Conservation (phyloP, 2,113 vertebrate genomes). For the Speoplatyrhinus poulsoni region DNA sequence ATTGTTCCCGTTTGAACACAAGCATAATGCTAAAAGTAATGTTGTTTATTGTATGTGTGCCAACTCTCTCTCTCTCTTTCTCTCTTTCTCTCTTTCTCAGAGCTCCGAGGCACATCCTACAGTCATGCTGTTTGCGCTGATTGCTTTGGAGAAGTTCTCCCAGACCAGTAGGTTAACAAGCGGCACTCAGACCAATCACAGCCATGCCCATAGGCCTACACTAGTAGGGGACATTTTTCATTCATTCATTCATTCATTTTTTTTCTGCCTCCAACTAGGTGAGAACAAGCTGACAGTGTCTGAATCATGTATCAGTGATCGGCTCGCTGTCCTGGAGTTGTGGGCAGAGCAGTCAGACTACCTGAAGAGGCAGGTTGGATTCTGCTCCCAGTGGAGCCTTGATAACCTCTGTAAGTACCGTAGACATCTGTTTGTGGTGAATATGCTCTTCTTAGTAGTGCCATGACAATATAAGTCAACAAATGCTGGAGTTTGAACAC, state of each 20-base stretch:
- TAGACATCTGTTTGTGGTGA: neutral
- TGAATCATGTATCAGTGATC: conserved; percentile 89
- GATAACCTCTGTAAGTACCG: conserved; percentile 95
- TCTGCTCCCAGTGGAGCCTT: conserved; percentile 98
- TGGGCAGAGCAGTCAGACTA: conserved; percentile 93
- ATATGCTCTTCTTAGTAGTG: neutral
- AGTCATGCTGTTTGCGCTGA: conserved; percentile 99
- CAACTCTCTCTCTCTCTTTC: neutral
- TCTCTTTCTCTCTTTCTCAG: conserved; percentile 68
- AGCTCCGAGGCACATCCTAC: conserved; percentile 94
- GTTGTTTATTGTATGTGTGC: neutral
- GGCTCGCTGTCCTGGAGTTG: conserved; percentile 87
- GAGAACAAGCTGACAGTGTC: conserved; percentile 98
- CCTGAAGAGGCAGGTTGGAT: conserved; percentile 96
- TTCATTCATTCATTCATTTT: neutral
- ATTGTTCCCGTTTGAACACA: neutral
- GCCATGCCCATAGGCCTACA: neutral
- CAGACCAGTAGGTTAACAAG: conserved; percentile 90
- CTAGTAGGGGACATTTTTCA: neutral
- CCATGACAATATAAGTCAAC: neutral
- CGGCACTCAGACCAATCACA: neutral
- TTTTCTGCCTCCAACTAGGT: conserved; percentile 75
- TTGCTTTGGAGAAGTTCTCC: conserved; percentile 99
- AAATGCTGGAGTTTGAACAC: too few relatives aligned
- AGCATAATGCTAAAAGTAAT: neutral